phyloP scores from a whole-genome alignment of 1,140 invertebrate species.

The Dinoponera quadriceps region DNA sequence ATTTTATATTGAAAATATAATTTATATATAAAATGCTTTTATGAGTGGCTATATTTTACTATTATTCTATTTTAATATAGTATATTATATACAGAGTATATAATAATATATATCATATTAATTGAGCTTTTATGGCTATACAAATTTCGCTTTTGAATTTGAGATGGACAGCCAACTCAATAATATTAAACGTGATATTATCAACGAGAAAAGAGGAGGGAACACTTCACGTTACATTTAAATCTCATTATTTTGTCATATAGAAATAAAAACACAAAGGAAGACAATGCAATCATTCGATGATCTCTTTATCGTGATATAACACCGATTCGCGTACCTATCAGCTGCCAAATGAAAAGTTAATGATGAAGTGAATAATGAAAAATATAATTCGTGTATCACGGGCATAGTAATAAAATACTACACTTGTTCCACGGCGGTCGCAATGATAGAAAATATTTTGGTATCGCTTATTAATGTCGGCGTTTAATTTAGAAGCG shows the following conservation, averaged over 20 bases:
- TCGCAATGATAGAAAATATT: background rate
- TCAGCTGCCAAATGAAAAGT: background rate
- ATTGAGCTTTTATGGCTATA: too few species aligned
- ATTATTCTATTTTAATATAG: too few species aligned
- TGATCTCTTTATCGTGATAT: conserved; percentile 3
- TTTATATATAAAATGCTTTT: too few species aligned
- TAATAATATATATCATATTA: too few species aligned
- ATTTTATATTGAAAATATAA: too few species aligned
- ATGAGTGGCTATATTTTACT: too few species aligned
- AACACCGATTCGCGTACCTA: background rate
- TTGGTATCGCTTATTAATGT: background rate
- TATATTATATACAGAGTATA: too few species aligned
- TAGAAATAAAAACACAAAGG: conserved; percentile 26
- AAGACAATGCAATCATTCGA: conserved; percentile 4
- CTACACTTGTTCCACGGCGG: background rate
- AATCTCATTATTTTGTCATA: conserved; percentile 13
- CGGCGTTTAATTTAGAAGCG: background rate
- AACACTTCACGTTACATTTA: background rate
- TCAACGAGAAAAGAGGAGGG: background rate
- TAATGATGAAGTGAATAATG: background rate
- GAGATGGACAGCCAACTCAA: too few species aligned
- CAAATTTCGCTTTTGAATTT: too few species aligned
- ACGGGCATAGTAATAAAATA: background rate
- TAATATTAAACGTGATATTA: conserved; percentile 21
- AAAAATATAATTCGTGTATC: background rate